phyloP scores from a whole-genome alignment of 2,888 invertebrate genomes.

The Plusia festucae region DNA sequence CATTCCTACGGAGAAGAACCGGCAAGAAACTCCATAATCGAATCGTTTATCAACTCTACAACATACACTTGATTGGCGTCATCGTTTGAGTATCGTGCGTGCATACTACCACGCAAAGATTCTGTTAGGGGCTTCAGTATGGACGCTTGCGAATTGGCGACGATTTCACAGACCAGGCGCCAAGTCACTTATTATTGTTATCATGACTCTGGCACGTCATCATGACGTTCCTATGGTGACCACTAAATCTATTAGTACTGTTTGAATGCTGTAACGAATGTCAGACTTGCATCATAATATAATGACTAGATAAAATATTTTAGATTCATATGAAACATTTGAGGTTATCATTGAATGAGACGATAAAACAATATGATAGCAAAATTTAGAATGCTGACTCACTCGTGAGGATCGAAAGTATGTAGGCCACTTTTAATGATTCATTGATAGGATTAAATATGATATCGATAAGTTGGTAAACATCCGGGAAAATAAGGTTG shows the following conservation, averaged over 20 bases:
- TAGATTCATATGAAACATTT: neutral
- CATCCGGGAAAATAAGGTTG: neutral
- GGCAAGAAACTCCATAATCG: too few relatives aligned
- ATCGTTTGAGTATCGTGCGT: too few relatives aligned
- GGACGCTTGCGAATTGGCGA: too few relatives aligned
- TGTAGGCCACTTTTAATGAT: neutral
- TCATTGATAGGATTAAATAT: neutral
- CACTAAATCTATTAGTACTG: too few relatives aligned
- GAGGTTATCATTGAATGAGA: constrained; percentile 1
- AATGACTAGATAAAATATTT: constrained; percentile 3
- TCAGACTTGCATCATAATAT: neutral
- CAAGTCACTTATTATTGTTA: neutral
- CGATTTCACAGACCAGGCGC: neutral
- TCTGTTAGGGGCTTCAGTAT: too few relatives aligned
- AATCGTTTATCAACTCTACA: too few relatives aligned
- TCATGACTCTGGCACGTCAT: neutral
- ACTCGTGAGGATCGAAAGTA: neutral
- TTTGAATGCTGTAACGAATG: constrained; percentile 1
- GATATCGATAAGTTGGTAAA: neutral
- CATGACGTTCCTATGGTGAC: too few relatives aligned
- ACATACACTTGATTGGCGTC: too few relatives aligned
- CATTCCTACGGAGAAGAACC: too few relatives aligned
- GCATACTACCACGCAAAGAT: too few relatives aligned
- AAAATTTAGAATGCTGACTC: constrained; percentile 1
- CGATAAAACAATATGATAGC: neutral